phyloP scores from a whole-genome alignment of 2,113 vertebrate species.

The Glaucidium brasilianum region DNA sequence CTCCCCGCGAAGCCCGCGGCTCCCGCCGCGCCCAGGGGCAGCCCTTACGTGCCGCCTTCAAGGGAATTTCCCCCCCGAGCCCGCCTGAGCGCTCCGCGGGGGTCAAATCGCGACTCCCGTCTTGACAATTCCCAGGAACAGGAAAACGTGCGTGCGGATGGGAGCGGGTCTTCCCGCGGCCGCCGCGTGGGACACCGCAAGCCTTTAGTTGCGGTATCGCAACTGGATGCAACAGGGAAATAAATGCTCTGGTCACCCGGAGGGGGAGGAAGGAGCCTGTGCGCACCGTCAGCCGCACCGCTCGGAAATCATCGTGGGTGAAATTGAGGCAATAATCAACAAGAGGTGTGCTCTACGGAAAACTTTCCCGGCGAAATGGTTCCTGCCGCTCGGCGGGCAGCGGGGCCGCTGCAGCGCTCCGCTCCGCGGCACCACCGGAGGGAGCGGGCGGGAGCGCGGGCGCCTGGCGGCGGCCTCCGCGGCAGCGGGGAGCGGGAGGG shows the following conservation, averaged over 20 bases:
- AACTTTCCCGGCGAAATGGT: not conserved
- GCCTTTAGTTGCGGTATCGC: not conserved
- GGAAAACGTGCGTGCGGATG: not conserved
- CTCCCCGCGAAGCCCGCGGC: too few relatives aligned
- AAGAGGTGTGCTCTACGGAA: not conserved
- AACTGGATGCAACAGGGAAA: not conserved
- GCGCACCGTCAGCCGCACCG: not conserved
- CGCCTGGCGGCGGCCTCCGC: not conserved
- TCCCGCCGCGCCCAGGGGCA: too few relatives aligned
- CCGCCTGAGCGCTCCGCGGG: not conserved
- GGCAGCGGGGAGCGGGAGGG: not conserved
- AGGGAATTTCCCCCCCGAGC: not conserved
- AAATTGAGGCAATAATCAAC: not conserved
- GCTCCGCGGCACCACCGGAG: too few relatives aligned
- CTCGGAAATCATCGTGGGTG: not conserved
- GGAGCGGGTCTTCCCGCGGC: not conserved
- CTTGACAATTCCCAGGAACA: fast-evolving
- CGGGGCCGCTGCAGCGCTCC: not conserved
- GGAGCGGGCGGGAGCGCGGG: not conserved
- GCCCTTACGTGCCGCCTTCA: too few relatives aligned
- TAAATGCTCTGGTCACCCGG: not conserved
- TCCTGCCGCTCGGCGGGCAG: not conserved
- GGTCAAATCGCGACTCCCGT: not conserved
- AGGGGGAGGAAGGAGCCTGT: not conserved
- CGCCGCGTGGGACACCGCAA: not conserved